A percentile compares a stretch with the other conserved stretches of the same genome.
Conservation (phyloP, 2,888 invertebrate species). For the Sarcophaga caerulescens region DNA sequence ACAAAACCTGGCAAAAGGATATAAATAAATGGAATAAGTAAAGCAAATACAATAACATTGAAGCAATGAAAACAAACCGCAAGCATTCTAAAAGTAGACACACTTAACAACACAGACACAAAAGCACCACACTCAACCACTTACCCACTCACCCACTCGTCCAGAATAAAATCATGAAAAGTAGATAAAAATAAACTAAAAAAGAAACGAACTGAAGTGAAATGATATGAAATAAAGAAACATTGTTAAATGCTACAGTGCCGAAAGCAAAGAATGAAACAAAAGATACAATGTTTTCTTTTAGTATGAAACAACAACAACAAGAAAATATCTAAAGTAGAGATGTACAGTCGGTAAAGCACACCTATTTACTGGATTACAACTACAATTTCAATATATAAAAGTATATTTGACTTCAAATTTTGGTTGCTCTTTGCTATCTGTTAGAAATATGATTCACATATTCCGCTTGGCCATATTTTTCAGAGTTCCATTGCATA, state of each 20-base stretch:
- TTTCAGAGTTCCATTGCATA: too few relatives aligned
- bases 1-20: conserved; percentile 19
- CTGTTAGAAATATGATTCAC: too few relatives aligned
- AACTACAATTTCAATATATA: fast-evolving
- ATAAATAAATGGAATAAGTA: conserved; percentile 17
- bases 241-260: conserved; percentile 61
- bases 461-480: too few relatives aligned
- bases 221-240: conserved; percentile 49
- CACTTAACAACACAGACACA: conserved; percentile 36
- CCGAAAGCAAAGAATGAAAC: conserved; percentile 34
- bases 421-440: too few relatives aligned
- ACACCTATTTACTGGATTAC: too few relatives aligned
- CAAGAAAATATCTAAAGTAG: neutral
- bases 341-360: neutral
- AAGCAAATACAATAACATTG: conserved; percentile 24
- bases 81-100: conserved; percentile 59
- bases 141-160: too few relatives aligned
- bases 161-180: neutral
- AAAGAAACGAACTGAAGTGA: conserved; percentile 26
- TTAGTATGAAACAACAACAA: neutral
- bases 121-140: neutral
- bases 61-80: conserved; percentile 59
- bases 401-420: too few relatives aligned
- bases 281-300: conserved; percentile 19
- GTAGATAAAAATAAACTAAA: conserved; percentile 1